Conservation (phyloP, 2,888 invertebrate species). For the Lasioglossum vierecki region DNA sequence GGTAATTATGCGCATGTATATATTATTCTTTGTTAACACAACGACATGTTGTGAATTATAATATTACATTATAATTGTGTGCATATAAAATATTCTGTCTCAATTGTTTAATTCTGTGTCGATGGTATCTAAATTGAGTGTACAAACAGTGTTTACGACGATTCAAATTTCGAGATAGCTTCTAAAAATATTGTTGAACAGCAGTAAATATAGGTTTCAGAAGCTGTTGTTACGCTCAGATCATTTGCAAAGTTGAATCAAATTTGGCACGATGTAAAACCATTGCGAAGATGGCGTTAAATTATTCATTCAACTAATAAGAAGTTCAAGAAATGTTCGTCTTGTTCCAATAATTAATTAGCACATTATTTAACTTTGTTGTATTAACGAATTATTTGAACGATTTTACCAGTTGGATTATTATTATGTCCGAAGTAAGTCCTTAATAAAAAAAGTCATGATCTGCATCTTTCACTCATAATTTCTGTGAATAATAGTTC, state of each 20-base stretch:
- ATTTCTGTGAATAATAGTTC: too few relatives aligned
- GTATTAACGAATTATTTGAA: too few relatives aligned
- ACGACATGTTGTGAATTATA: neutral
- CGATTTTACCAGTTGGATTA: too few relatives aligned
- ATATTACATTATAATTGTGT: neutral
- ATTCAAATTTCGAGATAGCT: neutral
- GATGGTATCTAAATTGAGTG: neutral
- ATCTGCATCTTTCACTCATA: too few relatives aligned
- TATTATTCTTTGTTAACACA: neutral
- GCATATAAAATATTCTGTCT: neutral
- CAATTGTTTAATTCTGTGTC: neutral
- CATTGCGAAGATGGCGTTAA: neutral
- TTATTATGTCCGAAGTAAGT: too few relatives aligned
- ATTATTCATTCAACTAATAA: neutral
- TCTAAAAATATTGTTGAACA: neutral
- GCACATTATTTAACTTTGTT: neutral
- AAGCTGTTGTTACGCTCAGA: neutral
- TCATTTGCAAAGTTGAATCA: neutral
- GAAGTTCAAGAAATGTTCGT: neutral
- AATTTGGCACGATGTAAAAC: neutral
- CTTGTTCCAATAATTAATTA: neutral
- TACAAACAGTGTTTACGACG: neutral
- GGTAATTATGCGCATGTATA: neutral
- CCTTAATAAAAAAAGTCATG: too few relatives aligned
- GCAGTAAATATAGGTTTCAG: neutral